Conservation (phyloP, 2,113 vertebrate genomes). For the Blennius ocellaris region DNA sequence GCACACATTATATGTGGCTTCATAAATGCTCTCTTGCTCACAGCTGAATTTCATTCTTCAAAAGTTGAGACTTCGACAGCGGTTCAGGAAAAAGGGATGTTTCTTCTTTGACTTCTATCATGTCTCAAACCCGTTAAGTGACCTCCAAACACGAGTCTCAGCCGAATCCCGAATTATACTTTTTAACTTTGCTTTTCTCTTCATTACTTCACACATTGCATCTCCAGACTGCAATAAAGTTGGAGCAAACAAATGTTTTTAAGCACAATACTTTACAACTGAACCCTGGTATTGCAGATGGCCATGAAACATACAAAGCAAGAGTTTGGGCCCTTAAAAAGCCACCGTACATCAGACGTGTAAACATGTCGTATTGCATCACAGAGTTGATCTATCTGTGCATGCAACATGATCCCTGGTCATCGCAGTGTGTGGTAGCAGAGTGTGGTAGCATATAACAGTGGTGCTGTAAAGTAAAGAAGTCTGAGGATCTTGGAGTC, state of each 20-base stretch:
- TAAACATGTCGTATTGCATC: conserved; percentile 43
- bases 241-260: background rate
- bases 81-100: conserved; percentile 1
- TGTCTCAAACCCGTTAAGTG: conserved; percentile 39
- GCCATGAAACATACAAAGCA: background rate
- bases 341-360: background rate
- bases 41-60: background rate
- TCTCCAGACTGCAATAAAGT: background rate
- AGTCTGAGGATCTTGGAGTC: conserved; percentile 25
- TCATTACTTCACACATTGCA: conserved; percentile 16
- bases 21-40: background rate
- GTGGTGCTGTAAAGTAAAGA: conserved; percentile 18
- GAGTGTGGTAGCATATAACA: conserved; percentile 7
- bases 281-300: background rate
- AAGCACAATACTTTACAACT: background rate
- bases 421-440: conserved; percentile 3
- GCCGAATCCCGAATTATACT: conserved; percentile 13
- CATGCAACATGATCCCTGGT: conserved; percentile 39
- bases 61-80: background rate
- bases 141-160: conserved; percentile 18
- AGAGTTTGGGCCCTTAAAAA: conserved; percentile 7
- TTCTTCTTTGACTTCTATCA: conserved; percentile 10
- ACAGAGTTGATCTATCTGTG: conserved; percentile 45
- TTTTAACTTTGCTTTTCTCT: conserved; percentile 2
- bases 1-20: background rate